Base-by-base conservation (phyloP, 2,888 invertebrate genomes). In the Alcis repandata region DNA sequence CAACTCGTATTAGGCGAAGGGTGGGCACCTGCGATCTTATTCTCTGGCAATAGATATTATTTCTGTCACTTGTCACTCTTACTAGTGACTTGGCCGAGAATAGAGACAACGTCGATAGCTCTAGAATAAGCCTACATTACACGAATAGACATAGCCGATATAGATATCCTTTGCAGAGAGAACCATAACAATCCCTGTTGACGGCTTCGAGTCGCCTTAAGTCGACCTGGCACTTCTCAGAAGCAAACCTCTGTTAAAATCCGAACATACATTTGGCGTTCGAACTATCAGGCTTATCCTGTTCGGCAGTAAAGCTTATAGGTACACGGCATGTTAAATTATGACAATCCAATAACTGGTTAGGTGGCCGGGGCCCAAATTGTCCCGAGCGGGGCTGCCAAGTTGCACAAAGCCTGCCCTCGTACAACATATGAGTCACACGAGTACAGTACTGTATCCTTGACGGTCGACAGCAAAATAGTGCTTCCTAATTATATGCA, bases 301-400 rank as follows among this genome's bases (percentile, higher is more conserved):
- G 74, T 83, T 41, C 84, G 83, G 85, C 86, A 83, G 83, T 81
- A 82, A 83, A 83, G 85, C 83, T 85, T 79, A 84, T 85, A 85
- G 83, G 81, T 87, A 86, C 83, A 84, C 69, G 84, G 80, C 76
- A 86, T 87, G 87, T 85, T 88, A 88, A 91, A 88, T 91, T 90
- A 92, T 91, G 90, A 91, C 90, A 90, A 90, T 87, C 89, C 91
- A 89, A 91, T 92, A 92, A 88, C 87, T 84, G 85, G 86, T 83
- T 90, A 86, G 90, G 88, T 89, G 89, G 89, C 85, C 77, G 79
- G 85, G 73, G 79, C 88, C 90, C 89, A 91, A 92, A 92, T 91
- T 87, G 89, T 89, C 78, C 82, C 85, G 83, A 84, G 85, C 86
- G 86, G 81, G 70, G 83, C 80, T 91, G 91, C 92, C 92, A 92